These are phyloP conservation scores for Philonicus albiceps DNA, from an alignment of 2,888 invertebrate species.

Conservation along the genomic window DNA sequence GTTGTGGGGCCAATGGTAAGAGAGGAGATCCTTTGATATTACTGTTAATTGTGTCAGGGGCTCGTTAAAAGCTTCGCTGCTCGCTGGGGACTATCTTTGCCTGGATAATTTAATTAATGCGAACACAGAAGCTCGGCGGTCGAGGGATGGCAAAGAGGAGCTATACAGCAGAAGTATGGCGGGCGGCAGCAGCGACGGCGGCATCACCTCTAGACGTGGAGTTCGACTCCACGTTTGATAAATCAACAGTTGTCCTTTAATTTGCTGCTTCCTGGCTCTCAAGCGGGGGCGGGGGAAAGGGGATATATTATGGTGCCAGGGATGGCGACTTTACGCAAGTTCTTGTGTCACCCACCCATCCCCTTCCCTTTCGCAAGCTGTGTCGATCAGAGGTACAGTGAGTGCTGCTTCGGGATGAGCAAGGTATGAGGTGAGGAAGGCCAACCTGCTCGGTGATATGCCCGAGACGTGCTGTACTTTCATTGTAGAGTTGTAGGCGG, in stretches of 20 bases:
- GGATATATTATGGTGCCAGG: background rate
- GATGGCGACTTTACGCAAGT: conserved; percentile 8
- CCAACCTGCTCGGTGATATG: background rate
- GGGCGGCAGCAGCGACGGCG: background rate
- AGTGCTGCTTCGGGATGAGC: background rate
- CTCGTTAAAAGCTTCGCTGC: conserved; percentile 16
- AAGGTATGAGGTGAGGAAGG: background rate
- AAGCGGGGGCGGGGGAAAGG: background rate
- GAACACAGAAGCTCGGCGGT: background rate
- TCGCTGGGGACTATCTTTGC: conserved; percentile 4
- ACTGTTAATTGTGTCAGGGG: conserved; percentile 20
- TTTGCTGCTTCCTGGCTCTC: conserved; percentile 14
- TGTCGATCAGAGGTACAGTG: background rate
- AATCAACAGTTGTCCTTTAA: conserved; percentile 43
- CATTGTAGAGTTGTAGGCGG: background rate
- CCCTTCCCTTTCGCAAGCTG: background rate
- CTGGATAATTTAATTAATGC: conserved; percentile 31
- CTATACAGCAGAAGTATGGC: background rate
- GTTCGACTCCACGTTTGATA: conserved; percentile 40
- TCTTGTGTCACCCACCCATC: background rate
- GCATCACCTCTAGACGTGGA: background rate
- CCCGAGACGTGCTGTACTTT: background rate
- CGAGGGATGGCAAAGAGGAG: background rate
- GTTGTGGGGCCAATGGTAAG: background rate
- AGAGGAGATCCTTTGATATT: background rate